Percentiles rank a stretch among this genome's conserved stretches.
phyloP scores from a whole-genome alignment of 2,888 invertebrate genomes.

The Andrena bicolor region DNA sequence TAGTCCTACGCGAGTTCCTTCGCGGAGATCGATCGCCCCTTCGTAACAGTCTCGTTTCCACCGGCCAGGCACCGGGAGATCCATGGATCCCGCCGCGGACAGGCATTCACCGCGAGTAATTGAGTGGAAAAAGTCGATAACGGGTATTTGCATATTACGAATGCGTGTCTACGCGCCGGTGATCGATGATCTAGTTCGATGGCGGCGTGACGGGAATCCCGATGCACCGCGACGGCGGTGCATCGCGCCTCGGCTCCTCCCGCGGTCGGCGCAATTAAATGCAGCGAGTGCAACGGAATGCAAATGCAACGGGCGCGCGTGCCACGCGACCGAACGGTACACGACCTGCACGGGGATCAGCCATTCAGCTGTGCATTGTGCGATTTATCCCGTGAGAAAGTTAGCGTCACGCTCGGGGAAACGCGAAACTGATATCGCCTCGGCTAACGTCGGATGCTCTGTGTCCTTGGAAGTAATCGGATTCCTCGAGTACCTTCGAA shows the following conservation, averaged over 20 bases:
- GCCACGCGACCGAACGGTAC: constrained; percentile 39
- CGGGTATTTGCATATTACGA: constrained; percentile 48
- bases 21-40: no score
- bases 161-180: constrained; percentile 35
- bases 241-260: constrained; percentile 9
- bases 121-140: constrained; percentile 32
- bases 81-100: neutral
- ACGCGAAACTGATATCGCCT: constrained; percentile 32
- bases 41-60: neutral
- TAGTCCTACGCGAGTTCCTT: no score
- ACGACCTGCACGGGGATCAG: constrained; percentile 20
- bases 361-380: constrained; percentile 23
- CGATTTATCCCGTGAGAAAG: constrained; percentile 46
- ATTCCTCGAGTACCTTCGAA: no score
- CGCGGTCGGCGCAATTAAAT: constrained; percentile 49
- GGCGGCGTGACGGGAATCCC: constrained; percentile 45
- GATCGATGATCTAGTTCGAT: constrained; percentile 57
- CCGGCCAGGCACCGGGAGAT: no score
- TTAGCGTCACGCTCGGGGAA: constrained; percentile 54
- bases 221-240: neutral
- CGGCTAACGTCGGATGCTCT: no score
- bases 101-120: constrained; percentile 11
- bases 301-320: constrained; percentile 46
- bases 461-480: no score
- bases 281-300: constrained; percentile 43